Evolutionary conservation across 1,140 invertebrate species (phyloP), one percentile per base, ranked within the genome.

Genomic region (Cryptotermes secundus): DNA sequence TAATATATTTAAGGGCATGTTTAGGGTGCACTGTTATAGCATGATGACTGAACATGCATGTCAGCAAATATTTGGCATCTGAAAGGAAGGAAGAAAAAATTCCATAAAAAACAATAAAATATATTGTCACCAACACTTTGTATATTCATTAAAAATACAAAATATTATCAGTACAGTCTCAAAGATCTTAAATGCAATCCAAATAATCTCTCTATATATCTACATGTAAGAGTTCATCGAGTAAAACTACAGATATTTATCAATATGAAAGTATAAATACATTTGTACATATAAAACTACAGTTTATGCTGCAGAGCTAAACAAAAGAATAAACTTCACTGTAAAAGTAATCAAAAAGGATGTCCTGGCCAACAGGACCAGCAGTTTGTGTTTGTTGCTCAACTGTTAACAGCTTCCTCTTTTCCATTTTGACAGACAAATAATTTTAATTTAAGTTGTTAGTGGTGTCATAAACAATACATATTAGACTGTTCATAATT

Each of bases 181-280:
- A 72, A 7, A 14, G 59, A n/a, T 6, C n/a, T 72, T 72, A n/a
- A n/a, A 4, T 72, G n/a, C 31, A 72, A 72, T n/a, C 26, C 26
- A 72, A n/a, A 72, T 72, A 59, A 59, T 59, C 3, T 59, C 6
- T 42, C 19, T 19, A 59, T 22, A 24, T 19, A 59, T 22, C 1
- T n/a, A 10, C 53, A 59, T 59, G 19, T 59, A 59, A 7, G 24
- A 59, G 26, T 22, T 59, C n/a, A n/a, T n/a, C n/a, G n/a, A n/a
- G n/a, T n/a, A 59, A 59, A 26, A 24, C 53, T 72, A 72, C 31
- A 72, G 31, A 72, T 31, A 72, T 31, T 16, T 22, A n/a, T 10
- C 31, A 72, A 72, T 72, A 72, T 72, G 59, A 31, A 72, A 72
- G 31, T 72, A 72, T n/a, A 72, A 72, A 72, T n/a, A 72, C n/a